phyloP scores from a whole-genome alignment of 2,113 vertebrate genomes.

The Rhadina sibilatrix region DNA sequence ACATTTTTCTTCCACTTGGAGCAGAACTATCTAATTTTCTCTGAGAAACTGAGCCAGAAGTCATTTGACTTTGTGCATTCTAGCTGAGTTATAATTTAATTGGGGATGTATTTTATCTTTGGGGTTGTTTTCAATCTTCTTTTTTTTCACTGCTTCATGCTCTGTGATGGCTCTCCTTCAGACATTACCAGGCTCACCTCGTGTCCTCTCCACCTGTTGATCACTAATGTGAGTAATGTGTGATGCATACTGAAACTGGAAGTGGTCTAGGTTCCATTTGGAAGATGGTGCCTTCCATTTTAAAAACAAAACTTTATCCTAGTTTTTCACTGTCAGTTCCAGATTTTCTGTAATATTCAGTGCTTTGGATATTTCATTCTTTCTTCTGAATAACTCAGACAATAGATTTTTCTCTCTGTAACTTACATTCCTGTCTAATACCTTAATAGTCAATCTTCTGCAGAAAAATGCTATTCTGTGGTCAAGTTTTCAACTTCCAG shows the following conservation, averaged over 20 bases:
- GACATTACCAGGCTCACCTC: background rate
- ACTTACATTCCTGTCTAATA: background rate
- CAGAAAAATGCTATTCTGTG: background rate
- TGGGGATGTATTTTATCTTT: background rate
- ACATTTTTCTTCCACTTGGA: background rate
- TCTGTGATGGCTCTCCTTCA: background rate
- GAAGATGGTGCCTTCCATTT: background rate
- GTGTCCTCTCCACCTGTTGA: background rate
- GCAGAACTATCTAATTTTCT: background rate
- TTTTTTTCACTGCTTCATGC: background rate
- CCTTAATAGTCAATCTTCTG: background rate
- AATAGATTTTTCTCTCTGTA: background rate
- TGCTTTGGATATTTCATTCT: background rate
- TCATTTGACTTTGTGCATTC: background rate
- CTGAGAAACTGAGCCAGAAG: background rate
- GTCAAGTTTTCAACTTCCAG: background rate
- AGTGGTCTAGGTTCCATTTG: background rate
- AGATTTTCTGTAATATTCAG: background rate
- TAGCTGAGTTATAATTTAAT: background rate
- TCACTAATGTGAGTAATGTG: background rate
- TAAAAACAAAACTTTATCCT: background rate
- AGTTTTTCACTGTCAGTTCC: background rate
- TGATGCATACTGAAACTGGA: background rate
- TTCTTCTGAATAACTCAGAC: background rate
- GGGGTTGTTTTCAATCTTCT: background rate